Base-by-base conservation (phyloP, 2,888 invertebrate species). In the Adela reaumurella region DNA sequence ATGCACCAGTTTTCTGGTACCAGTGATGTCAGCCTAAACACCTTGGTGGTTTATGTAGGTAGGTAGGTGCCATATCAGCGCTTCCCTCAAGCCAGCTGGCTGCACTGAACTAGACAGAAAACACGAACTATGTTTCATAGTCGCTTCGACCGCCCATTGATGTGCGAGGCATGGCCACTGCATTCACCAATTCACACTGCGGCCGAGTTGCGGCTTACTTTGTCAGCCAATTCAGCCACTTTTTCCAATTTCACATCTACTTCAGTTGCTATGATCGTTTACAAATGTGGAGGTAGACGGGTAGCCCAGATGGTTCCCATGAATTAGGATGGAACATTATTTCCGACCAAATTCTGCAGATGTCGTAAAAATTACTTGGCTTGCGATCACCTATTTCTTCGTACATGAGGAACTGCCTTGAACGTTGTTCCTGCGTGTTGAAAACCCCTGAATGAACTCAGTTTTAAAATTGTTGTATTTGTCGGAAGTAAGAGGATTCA, bases 401-500 rank as follows among this genome's bases (percentile, higher is more conserved):
- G 17, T 43, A 17, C n/a, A 17, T 20, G 3, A 45, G 35, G 11
- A 44, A 19, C 19, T 46, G 29, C 14, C 11, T 41, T 17, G 46
- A 19, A 41, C 44, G 24, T 41, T 48, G 19, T 28, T 48, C 46
- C 6, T 46, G 46, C 14, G 48, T 24, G 48, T 18, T 11, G 46
- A 45, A 4, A 49, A 19, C 17, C 49, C 10, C 20, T 46, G 41
- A 19, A 20, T 46, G 17, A 51, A 17, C 17, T 46, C 48, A 29
- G 46, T 19, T 45, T 50, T 50, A 4, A 47, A 35, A 18, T 20
- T 50, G 1, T 44, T 14, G 11, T 43, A 47, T 42, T 56, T 57
- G 19, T 51, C 46, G 8, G 24, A 47, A 6, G 28, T 43, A n/a
- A 54, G 56, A 16, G 56, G 55, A 16, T 51, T 44, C n/a, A 49